Conservation (phyloP, 2,888 invertebrate genomes). For the Stenodema calcarata region DNA sequence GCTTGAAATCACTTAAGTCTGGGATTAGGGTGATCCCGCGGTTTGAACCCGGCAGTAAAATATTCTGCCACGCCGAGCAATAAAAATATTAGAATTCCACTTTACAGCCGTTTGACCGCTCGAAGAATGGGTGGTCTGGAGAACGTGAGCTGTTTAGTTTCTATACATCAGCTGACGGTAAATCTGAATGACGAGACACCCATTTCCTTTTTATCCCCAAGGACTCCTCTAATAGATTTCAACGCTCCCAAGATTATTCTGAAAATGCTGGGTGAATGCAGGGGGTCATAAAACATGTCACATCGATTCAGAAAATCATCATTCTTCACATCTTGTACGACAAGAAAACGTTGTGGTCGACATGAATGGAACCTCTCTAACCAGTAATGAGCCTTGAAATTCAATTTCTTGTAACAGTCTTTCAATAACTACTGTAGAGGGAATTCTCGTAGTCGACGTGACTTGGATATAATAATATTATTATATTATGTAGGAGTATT, state of each 20-base stretch:
- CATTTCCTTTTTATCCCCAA: conserved; percentile 40
- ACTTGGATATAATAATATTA: too few species aligned
- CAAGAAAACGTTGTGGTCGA: neutral
- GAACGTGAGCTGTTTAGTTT: conserved; percentile 22
- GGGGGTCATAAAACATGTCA: conserved; percentile 23
- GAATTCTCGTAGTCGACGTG: neutral
- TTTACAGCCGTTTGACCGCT: conserved; percentile 4
- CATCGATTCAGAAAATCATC: conserved; percentile 17
- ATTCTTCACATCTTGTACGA: conserved; percentile 8
- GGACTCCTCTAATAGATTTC: conserved; percentile 35
- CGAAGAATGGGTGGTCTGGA: conserved; percentile 29
- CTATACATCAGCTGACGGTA: conserved; percentile 44
- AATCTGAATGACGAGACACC: conserved; percentile 41
- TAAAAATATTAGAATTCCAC: conserved; percentile 36
- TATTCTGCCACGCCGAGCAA: conserved; percentile 2
- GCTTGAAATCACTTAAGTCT: conserved; percentile 5
- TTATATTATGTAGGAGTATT: too few species aligned
- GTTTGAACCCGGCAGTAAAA: conserved; percentile 36
- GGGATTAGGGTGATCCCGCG: conserved; percentile 28
- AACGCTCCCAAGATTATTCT: conserved; percentile 30
- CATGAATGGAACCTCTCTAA: neutral
- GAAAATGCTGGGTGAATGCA: neutral
- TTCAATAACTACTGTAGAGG: neutral
- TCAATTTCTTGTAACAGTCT: neutral
- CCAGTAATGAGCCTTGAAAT: neutral